Evolutionary conservation across 2,797 vertebrate species (phyloP).

Genomic region (Thaleichthys pacificus): DNA sequence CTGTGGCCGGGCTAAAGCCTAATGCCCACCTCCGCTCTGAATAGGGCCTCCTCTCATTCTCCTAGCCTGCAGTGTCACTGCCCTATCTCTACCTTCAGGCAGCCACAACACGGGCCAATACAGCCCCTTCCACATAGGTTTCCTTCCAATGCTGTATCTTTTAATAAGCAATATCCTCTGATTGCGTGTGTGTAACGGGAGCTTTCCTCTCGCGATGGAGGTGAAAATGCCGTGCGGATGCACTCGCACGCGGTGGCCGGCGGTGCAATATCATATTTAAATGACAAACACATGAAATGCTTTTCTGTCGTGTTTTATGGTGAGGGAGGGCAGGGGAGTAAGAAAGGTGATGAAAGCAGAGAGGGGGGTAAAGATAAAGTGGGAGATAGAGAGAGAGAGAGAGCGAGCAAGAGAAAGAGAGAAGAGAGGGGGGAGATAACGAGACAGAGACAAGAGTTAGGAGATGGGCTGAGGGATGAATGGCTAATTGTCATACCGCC

Average conservation of each 20-base stretch:
- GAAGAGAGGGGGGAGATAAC: not conserved
- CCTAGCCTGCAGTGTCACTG: constrained; percentile 47
- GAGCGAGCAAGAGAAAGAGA: not conserved
- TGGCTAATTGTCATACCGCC: constrained; percentile 70
- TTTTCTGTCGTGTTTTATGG: too few relatives aligned
- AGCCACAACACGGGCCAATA: constrained; percentile 50
- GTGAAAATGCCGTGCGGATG: too few relatives aligned
- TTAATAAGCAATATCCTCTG: constrained; percentile 63
- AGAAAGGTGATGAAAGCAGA: not conserved
- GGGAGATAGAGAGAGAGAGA: not conserved
- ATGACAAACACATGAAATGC: not conserved
- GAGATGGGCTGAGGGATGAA: constrained; percentile 49
- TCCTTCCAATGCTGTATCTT: constrained; percentile 60
- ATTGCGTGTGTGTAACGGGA: constrained; percentile 18
- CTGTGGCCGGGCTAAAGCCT: constrained; percentile 72
- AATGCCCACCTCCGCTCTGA: constrained; percentile 27
- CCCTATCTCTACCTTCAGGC: constrained; percentile 54
- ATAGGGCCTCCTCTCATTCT: constrained; percentile 61
- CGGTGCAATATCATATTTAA: not conserved
- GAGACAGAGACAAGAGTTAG: constrained; percentile 12
- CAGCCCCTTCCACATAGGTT: constrained; percentile 62
- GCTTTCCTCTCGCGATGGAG: not conserved
- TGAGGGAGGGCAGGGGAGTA: not conserved
- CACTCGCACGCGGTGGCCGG: too few relatives aligned
- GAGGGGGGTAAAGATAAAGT: not conserved